Percentiles rank a stretch among this genome's conserved stretches.
Conservation (phyloP, 2,113 vertebrate species). For the Cheilinus undulatus region DNA sequence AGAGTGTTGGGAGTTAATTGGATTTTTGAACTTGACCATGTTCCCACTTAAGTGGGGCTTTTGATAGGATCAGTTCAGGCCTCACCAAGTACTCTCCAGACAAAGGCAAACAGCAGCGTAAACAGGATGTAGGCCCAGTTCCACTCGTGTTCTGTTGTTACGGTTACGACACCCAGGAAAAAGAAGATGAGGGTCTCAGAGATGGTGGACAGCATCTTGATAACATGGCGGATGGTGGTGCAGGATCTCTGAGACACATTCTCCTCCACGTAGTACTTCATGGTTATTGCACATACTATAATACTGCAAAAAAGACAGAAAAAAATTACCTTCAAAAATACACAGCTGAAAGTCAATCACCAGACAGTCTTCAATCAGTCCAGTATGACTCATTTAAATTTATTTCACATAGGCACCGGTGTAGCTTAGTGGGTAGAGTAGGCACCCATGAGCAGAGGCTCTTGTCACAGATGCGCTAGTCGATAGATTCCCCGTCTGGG, state of each 20-base stretch:
- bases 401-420: too few relatives aligned
- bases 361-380: too few relatives aligned
- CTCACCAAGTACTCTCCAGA: constrained; percentile 92
- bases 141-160: constrained; percentile 94
- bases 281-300: constrained; percentile 91
- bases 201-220: constrained; percentile 95
- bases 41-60: background rate
- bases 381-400: too few relatives aligned
- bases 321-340: background rate
- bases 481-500: too few relatives aligned
- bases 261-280: constrained; percentile 95
- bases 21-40: background rate
- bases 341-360: too few relatives aligned
- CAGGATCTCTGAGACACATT: constrained; percentile 94
- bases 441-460: too few relatives aligned
- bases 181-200: constrained; percentile 97
- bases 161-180: constrained; percentile 94
- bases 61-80: background rate
- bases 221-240: constrained; percentile 92
- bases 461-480: too few relatives aligned
- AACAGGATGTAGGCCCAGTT: constrained; percentile 95
- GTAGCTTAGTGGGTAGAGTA: too few relatives aligned
- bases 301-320: constrained; percentile 80
- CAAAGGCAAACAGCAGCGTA: constrained; percentile 89
- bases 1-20: background rate